phyloP scores from a whole-genome alignment of 2,888 invertebrate species.

The Philereme vetulata region DNA sequence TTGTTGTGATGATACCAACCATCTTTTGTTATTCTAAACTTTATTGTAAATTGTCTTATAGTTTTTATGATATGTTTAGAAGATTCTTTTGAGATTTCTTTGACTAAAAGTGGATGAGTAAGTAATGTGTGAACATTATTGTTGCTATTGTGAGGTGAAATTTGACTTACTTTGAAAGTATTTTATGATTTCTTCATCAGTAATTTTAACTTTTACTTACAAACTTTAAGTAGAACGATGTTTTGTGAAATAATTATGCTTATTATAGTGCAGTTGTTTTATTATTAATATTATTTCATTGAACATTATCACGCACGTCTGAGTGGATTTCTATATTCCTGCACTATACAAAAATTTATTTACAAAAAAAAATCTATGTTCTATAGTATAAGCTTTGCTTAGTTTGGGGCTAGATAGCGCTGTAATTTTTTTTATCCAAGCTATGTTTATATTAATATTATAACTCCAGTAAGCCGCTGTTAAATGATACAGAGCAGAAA shows the following conservation, averaged over 20 bases:
- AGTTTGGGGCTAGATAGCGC: no score
- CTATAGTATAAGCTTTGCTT: no score
- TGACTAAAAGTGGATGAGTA: constrained; percentile 8
- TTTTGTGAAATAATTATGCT: no score
- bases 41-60: constrained; percentile 1
- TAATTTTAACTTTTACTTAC: no score
- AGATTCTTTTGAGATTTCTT: constrained; percentile 20
- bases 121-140: constrained; percentile 19
- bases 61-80: constrained; percentile 8
- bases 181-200: not conserved
- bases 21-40: constrained; percentile 33
- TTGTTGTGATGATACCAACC: constrained; percentile 31
- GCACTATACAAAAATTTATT: no score
- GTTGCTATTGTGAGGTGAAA: constrained; percentile 16
- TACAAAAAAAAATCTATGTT: no score
- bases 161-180: constrained; percentile 16
- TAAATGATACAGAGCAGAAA: constrained; percentile 6
- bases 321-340: no score
- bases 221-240: no score
- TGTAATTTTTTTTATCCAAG: no score
- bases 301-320: no score
- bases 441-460: not conserved
- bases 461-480: not conserved
- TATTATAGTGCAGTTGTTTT: no score
- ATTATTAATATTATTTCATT: no score